Evolutionary conservation across 2,888 invertebrate species (phyloP), one percentile per base, ranked within the genome.

Genomic region (Orchesella flavescens): DNA sequence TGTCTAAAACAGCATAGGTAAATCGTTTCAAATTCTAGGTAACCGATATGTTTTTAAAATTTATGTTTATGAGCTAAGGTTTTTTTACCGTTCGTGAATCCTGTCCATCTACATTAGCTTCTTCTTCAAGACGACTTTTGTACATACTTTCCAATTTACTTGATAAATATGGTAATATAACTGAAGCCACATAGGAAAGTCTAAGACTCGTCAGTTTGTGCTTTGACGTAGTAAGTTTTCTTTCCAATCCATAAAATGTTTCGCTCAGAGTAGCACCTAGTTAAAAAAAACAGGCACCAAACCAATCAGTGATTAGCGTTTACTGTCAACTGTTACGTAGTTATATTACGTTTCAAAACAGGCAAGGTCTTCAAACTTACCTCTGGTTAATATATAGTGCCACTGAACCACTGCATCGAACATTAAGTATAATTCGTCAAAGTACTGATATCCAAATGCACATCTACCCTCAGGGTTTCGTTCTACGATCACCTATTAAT

Each of bases 201-300:
- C 83, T 5, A 44, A 86, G 61, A 12, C 83, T 77, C 0, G 34
- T 17, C n/a, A 84, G 21, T 23, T 74, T 80, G 3, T 74, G 59
- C 1, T 57, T 43, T 1, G 24, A n/a, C 10, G 23, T 46, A 23
- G 61, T 21, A 0, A 84, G 53, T 2, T 78, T 74, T 73, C 87
- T 84, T 78, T 87, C 86, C 13, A 87, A 57, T 1, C 87, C 87
- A 49, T 87, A 87, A 74, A 87, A 87, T 12, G 87, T 84, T 81
- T 87, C 87, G 59, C 83, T 83, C 5, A 87, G 71, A 7, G 87
- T 87, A 12, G 85, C 87, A 21, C 87, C 87, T 87, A 59, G 19
- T 15, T 15, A 49, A 44, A 44, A 44, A 7, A 44, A 44, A 44
- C 12, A 44, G 12, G 12, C 44, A 7, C 43, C 17, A 68, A 63